Evolutionary conservation across 2,888 invertebrate genomes (phyloP).

Genomic region (Stramonita haemastoma): DNA sequence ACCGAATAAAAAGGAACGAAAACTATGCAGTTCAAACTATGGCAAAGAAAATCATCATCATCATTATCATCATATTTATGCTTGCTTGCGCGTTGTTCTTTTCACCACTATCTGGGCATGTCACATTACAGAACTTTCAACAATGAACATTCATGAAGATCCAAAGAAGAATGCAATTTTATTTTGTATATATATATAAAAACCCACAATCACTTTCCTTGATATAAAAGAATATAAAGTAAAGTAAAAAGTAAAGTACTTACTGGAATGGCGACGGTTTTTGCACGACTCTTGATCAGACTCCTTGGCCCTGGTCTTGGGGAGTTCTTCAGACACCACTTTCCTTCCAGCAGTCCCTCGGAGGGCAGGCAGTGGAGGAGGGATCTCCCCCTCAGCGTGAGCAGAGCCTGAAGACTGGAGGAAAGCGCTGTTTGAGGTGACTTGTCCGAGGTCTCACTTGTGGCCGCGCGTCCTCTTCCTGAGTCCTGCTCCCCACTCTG

Average conservation of each 20-base stretch:
- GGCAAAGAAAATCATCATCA: too few species aligned
- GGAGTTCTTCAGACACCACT: not conserved
- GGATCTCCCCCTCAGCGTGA: not conserved
- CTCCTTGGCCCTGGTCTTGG: not conserved
- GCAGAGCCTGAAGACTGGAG: not conserved
- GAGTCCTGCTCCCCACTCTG: not conserved
- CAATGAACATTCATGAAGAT: too few species aligned
- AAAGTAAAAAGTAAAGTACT: not conserved
- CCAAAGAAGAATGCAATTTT: too few species aligned
- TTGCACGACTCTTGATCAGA: not conserved
- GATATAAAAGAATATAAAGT: too few species aligned
- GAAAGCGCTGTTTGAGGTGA: not conserved
- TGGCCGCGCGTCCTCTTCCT: not conserved
- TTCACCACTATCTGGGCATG: too few species aligned
- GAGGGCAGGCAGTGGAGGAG: not conserved
- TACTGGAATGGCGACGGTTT: constrained; percentile 2
- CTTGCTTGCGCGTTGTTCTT: too few species aligned
- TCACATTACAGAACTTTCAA: too few species aligned
- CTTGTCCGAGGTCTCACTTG: not conserved
- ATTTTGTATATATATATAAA: too few species aligned
- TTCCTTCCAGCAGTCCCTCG: not conserved
- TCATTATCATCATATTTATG: too few species aligned
- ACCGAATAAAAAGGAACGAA: not conserved
- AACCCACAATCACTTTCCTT: too few species aligned
- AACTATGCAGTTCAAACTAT: not conserved